Conservation (phyloP, 2,113 vertebrate genomes). For the Scomber colias region DNA sequence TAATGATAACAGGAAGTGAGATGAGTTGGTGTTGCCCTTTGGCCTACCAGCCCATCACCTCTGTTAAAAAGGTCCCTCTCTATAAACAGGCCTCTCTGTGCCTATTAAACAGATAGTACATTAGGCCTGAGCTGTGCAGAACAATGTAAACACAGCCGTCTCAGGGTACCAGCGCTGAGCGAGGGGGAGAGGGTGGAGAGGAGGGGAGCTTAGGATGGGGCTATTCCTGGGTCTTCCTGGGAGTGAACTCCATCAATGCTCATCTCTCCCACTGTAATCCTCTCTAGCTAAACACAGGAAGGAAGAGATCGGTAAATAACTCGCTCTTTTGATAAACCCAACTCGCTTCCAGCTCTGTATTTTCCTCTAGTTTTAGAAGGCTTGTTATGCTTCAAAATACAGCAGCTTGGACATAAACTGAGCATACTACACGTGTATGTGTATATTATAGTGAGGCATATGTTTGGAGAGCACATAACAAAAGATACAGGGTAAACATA, state of each 20-base stretch:
- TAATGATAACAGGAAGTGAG: conserved; percentile 83
- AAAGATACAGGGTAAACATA: conserved; percentile 23
- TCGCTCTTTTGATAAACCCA: conserved; percentile 66
- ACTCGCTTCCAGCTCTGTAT: conserved; percentile 26
- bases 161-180: conserved; percentile 47
- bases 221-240: conserved; percentile 71
- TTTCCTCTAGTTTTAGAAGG: conserved; percentile 29
- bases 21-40: conserved; percentile 74
- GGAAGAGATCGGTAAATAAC: conserved; percentile 82
- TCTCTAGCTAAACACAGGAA: conserved; percentile 84
- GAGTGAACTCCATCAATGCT: conserved; percentile 68
- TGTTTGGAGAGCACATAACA: conserved; percentile 37
- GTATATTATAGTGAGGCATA: conserved; percentile 15
- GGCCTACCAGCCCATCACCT: conserved; percentile 74
- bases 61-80: conserved; percentile 71
- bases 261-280: conserved; percentile 70
- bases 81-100: conserved; percentile 79
- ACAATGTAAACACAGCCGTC: conserved; percentile 83
- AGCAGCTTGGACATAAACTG: background rate
- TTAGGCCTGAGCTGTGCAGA: conserved; percentile 72
- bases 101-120: conserved; percentile 83
- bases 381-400: conserved; percentile 55
- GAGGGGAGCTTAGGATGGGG: conserved; percentile 6
- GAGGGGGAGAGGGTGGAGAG: background rate
- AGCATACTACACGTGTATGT: conserved; percentile 16